phyloP scores from a whole-genome alignment of 1,140 invertebrate species.

The Acromyrmex charruanus region DNA sequence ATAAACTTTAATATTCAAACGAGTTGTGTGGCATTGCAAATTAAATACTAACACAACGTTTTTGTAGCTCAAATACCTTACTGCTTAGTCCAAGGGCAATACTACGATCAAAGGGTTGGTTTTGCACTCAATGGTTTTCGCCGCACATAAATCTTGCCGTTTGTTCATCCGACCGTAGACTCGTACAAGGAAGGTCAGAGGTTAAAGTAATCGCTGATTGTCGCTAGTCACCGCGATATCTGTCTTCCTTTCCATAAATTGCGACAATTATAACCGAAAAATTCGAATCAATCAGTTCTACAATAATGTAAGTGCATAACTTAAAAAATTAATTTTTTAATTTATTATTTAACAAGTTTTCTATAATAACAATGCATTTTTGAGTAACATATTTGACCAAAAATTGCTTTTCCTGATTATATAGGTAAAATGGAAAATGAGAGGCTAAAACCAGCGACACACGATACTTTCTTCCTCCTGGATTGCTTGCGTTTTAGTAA shows the following conservation, averaged over 20 bases:
- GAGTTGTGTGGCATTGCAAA: slow-evolving; percentile 9
- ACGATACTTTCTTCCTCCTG: too few relatives aligned
- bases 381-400: not conserved
- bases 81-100: slow-evolving; percentile 39
- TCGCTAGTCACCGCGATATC: slow-evolving; percentile 1
- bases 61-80: slow-evolving; percentile 8
- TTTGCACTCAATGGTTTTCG: slow-evolving; percentile 45
- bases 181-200: slow-evolving; percentile 32
- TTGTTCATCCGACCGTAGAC: not conserved
- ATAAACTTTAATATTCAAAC: not conserved
- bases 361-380: not conserved
- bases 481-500: too few relatives aligned
- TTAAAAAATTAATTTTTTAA: not conserved
- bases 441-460: not conserved
- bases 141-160: slow-evolving; percentile 55
- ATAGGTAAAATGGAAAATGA: not conserved
- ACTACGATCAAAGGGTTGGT: slow-evolving; percentile 31
- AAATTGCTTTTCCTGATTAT: not conserved
- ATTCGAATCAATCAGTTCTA: not conserved
- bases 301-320: not conserved
- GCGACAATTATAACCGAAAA: not conserved
- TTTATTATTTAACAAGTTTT: not conserved
- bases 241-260: not conserved
- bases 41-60: slow-evolving; percentile 22
- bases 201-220: slow-evolving; percentile 51